Percentiles rank a stretch among this genome's conserved stretches.
phyloP scores from a whole-genome alignment of 2,113 vertebrate species.

The Rhinolophus sinicus region DNA sequence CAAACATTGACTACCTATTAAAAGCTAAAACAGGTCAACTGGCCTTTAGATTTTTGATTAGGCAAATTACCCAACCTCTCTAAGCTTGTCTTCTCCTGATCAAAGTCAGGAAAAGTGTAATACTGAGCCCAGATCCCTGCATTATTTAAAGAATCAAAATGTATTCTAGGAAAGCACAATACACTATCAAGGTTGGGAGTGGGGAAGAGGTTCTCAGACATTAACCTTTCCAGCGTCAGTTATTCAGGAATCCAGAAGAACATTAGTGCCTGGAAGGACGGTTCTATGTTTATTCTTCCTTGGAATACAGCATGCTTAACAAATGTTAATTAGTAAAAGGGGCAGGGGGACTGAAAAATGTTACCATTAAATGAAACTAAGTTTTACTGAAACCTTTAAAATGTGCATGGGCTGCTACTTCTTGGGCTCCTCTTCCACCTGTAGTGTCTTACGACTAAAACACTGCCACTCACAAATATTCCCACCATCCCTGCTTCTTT shows the following conservation, averaged over 20 bases:
- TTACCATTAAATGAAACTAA: constrained; percentile 7
- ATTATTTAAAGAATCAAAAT: constrained; percentile 17
- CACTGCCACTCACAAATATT: background rate
- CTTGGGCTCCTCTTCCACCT: background rate
- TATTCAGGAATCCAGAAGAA: background rate
- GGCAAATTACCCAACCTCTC: background rate
- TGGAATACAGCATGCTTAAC: constrained; percentile 1
- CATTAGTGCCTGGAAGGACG: background rate
- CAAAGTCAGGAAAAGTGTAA: background rate
- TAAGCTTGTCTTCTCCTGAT: background rate
- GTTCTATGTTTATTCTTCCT: background rate
- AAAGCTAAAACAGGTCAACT: background rate
- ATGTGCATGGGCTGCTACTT: background rate
- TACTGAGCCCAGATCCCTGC: background rate
- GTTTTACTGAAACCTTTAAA: background rate
- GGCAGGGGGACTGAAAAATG: background rate
- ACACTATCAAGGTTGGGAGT: background rate
- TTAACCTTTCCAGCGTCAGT: background rate
- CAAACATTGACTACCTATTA: background rate
- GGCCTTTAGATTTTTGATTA: background rate
- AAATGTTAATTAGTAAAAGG: background rate
- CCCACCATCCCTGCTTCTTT: background rate
- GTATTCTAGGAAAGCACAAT: background rate
- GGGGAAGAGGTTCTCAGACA: background rate
- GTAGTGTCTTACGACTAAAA: background rate